These are phyloP conservation scores for Tiliqua scincoides DNA, from an alignment of 2,113 vertebrate species.

Conservation along the genomic window DNA sequence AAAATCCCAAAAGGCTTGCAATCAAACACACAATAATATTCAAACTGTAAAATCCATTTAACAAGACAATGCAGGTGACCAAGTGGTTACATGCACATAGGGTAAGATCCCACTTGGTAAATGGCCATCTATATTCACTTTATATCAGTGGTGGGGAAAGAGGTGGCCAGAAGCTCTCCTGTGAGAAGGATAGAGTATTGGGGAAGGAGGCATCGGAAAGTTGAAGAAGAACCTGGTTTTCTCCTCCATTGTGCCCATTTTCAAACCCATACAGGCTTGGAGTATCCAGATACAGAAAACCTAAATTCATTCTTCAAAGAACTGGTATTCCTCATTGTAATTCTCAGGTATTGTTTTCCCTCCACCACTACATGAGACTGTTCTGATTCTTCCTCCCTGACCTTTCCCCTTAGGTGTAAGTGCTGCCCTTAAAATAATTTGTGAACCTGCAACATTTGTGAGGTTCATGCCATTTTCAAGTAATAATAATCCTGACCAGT, in stretches of 20 bases:
- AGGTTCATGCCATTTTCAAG: conserved; percentile 42
- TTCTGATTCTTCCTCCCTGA: conserved; percentile 45
- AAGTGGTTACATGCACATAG: background rate
- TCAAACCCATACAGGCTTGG: conserved; percentile 17
- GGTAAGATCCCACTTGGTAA: background rate
- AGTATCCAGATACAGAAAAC: conserved; percentile 18
- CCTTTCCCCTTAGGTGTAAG: conserved; percentile 27
- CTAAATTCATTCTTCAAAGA: background rate
- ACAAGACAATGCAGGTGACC: background rate
- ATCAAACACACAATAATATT: background rate
- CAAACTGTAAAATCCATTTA: background rate
- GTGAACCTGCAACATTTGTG: conserved; percentile 42
- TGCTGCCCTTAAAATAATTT: conserved; percentile 50
- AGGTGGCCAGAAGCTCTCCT: background rate
- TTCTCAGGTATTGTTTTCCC: conserved; percentile 57
- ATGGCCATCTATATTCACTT: background rate
- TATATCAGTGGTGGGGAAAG: background rate
- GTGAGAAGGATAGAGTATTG: background rate
- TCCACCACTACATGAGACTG: conserved; percentile 13
- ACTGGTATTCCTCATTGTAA: conserved; percentile 42
- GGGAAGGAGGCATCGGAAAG: conserved; percentile 4
- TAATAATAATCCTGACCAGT: conserved; percentile 31
- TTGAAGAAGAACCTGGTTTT: background rate
- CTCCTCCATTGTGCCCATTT: background rate
- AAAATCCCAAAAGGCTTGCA: too few species aligned